Conservation (phyloP, 2,888 invertebrate genomes). For the Ophion obscuratus region DNA sequence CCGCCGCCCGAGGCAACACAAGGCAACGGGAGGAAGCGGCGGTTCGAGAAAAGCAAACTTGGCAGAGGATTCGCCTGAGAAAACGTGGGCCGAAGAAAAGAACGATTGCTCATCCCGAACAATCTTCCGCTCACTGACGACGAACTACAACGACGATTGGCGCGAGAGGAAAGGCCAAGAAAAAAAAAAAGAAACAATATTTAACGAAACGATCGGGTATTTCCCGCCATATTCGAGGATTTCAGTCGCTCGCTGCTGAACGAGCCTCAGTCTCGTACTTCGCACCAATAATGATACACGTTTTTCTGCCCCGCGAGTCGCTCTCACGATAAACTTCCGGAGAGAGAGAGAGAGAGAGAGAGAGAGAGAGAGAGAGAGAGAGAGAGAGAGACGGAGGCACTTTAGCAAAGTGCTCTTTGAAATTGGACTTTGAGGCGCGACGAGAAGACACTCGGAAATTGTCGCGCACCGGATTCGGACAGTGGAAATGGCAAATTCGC, state of each 20-base stretch:
- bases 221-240: conserved; percentile 49
- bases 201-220: conserved; percentile 13
- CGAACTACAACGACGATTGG: conserved; percentile 15
- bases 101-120: conserved; percentile 63
- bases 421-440: background rate
- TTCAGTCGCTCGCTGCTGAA: conserved; percentile 20
- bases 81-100: conserved; percentile 47
- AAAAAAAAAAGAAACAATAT: background rate
- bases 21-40: background rate
- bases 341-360: no score
- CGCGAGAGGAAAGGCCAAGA: conserved; percentile 1
- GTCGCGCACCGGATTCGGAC: background rate
- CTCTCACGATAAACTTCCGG: conserved; percentile 25
- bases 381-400: background rate
- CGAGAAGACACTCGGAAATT: background rate
- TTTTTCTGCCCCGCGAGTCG: conserved; percentile 10
- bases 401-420: conserved; percentile 6
- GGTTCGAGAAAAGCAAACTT: conserved; percentile 57
- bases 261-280: conserved; percentile 30
- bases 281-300: conserved; percentile 15
- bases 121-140: conserved; percentile 41
- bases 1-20: background rate
- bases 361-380: background rate
- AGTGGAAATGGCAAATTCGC: conserved; percentile 9
- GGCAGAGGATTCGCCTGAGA: conserved; percentile 42